Base-by-base conservation (phyloP, 2,113 vertebrate genomes). In the Rutilus rutilus region DNA sequence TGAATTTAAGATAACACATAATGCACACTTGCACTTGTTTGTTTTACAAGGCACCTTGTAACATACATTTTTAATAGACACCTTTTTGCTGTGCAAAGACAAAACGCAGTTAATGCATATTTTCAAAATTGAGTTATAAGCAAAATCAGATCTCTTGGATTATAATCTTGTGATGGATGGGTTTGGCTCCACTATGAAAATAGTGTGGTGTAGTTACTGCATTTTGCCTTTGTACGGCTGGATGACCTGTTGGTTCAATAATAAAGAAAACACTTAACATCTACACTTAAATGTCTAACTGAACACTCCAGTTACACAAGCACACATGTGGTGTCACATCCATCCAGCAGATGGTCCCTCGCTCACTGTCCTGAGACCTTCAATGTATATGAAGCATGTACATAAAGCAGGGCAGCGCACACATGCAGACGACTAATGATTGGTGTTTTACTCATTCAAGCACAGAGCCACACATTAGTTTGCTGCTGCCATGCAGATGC, bases 341-440 rank as follows among this genome's bases (percentile, higher is more conserved):
- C 30, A 83, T 73, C 30, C 33, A 73, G 23, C 67, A 83, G 47
- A 57, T 59, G 65, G 81, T 33, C 23, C 45, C 50, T 59, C 33
- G 23, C 47, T 39, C 19, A 39, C 30, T 71, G 21, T 67, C 42
- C 80, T 83, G 50, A 54, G 50, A 19, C 27, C 36, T 80, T 45
- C 59, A 27, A 30, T 64, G 59, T 17, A 80, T 17, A 45, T 47
- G 50, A 57, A 2, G 36, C 78, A 80, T 42, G 75, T 77, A 77
- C 23, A 59, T 80, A 15, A 60, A 62, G 78, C 78, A 52, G 42
- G 6, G 79, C 78, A 52, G 19, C 15, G 27, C 79, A 82, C 79
- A 82, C 79, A 52, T 82, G 80, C 80, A 82, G 45, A 52, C 11
- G 15, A 33, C 17, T 21, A 27, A 12, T 77, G 75, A 77, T 30